These are phyloP conservation scores for Drosophila pegasa DNA, from an alignment of 2,888 invertebrate genomes.

Conservation along the genomic window DNA sequence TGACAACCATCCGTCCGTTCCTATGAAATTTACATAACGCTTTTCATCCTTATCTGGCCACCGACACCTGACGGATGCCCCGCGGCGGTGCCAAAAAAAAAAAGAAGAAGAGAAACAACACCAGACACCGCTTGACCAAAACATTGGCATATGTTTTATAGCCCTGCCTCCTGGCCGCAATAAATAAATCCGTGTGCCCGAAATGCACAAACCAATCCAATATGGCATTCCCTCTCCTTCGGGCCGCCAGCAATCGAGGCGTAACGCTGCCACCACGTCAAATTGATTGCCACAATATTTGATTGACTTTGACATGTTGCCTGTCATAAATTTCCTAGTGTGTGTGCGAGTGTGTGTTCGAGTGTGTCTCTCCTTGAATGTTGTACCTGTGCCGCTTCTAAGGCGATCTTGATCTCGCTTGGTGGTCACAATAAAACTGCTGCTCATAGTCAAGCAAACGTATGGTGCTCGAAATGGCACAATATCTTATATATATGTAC, in stretches of 20 bases:
- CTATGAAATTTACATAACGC: constrained; percentile 78
- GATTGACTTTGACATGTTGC: constrained; percentile 84
- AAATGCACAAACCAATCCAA: constrained; percentile 26
- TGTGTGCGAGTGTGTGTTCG: background rate
- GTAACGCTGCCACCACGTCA: constrained; percentile 73
- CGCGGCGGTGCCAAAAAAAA: constrained; percentile 71
- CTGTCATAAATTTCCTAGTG: constrained; percentile 78
- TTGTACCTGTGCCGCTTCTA: constrained; percentile 19
- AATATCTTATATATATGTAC: too few species aligned
- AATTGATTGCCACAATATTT: constrained; percentile 82
- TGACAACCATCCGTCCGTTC: constrained; percentile 59
- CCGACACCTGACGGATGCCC: constrained; percentile 71
- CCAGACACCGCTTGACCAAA: constrained; percentile 33
- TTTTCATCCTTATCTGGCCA: constrained; percentile 73
- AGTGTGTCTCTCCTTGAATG: constrained; percentile 2
- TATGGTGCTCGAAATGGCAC: constrained; percentile 5
- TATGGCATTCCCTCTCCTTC: constrained; percentile 5
- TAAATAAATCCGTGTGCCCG: constrained; percentile 67
- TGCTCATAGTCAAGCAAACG: constrained; percentile 36
- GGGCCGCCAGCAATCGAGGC: constrained; percentile 36
- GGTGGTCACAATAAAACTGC: constrained; percentile 45
- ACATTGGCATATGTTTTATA: constrained; percentile 73
- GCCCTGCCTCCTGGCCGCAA: constrained; percentile 62
- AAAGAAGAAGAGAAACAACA: background rate
- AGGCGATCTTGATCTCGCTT: constrained; percentile 31